These are phyloP conservation scores for Magallana nippona DNA, from an alignment of 2,888 invertebrate species.

Conservation along the genomic window DNA sequence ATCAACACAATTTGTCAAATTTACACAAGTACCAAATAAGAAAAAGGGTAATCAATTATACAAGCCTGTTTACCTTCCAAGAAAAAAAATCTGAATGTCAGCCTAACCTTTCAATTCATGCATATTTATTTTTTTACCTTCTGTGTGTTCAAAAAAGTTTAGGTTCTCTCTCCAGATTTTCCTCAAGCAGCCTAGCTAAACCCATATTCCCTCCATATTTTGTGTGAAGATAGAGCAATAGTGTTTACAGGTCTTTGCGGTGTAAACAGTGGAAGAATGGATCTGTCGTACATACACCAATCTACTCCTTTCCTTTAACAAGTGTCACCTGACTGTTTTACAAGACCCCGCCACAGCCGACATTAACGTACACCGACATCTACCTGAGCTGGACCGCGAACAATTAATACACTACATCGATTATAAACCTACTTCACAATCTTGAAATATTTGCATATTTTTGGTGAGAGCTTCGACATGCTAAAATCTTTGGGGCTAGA, in stretches of 20 bases:
- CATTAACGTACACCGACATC: background rate
- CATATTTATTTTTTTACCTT: background rate
- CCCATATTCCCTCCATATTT: background rate
- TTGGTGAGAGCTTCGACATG: background rate
- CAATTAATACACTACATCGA: constrained; percentile 28
- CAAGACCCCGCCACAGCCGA: background rate
- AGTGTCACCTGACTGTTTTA: constrained; percentile 28
- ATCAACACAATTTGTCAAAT: background rate
- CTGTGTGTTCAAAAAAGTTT: background rate
- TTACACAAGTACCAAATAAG: background rate
- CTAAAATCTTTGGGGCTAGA: no score
- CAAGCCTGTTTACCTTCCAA: background rate
- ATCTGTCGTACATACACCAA: background rate
- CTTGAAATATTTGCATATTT: constrained; percentile 25
- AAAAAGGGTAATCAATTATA: background rate
- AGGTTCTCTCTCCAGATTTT: background rate
- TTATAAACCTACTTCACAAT: constrained; percentile 20
- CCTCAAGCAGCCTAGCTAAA: background rate
- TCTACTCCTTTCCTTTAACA: constrained; percentile 11
- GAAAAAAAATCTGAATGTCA: background rate
- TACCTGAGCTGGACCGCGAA: constrained; percentile 15
- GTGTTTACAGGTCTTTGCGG: background rate
- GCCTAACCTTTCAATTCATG: background rate
- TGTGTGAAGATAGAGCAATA: background rate
- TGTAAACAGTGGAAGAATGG: constrained; percentile 24